A percentile compares a stretch with the other conserved stretches of the same genome.
phyloP scores from a whole-genome alignment of 2,797 vertebrate species.

The Propithecus deckenii region DNA sequence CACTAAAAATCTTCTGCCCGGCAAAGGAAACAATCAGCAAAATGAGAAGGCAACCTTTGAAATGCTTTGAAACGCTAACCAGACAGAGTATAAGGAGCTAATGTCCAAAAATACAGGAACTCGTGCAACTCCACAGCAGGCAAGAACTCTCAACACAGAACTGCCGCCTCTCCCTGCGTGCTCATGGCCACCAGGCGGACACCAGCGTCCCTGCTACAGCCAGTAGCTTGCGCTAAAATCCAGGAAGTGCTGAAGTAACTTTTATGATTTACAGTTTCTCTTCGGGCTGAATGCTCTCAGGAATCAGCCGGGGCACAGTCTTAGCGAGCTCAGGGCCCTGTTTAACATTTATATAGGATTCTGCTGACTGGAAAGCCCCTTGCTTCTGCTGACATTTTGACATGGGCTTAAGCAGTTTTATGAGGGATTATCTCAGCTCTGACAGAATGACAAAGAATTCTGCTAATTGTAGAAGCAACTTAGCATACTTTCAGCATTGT shows the following conservation, averaged over 20 bases:
- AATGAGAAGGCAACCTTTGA: background rate
- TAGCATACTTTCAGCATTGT: constrained; percentile 18
- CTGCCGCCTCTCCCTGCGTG: background rate
- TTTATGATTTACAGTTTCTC: background rate
- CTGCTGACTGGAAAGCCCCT: constrained; percentile 47
- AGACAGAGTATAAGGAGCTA: background rate
- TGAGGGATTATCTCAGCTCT: constrained; percentile 64
- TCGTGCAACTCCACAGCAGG: rapidly evolving
- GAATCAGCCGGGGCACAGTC: background rate
- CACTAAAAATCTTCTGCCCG: background rate
- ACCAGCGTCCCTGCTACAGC: background rate
- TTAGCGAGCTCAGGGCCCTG: background rate
- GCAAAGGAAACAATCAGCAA: background rate
- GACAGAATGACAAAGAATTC: constrained; percentile 53
- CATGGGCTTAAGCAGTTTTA: constrained; percentile 42
- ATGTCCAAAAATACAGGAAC: background rate
- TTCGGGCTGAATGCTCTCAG: background rate
- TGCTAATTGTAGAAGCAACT: constrained; percentile 52
- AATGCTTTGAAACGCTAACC: background rate
- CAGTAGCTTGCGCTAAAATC: background rate
- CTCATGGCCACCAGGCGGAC: background rate
- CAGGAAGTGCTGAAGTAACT: background rate
- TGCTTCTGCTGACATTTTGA: constrained; percentile 68
- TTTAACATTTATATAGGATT: constrained; percentile 77
- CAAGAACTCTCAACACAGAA: background rate